Conservation (phyloP, 1,140 invertebrate species). For the Penaeus indicus region DNA sequence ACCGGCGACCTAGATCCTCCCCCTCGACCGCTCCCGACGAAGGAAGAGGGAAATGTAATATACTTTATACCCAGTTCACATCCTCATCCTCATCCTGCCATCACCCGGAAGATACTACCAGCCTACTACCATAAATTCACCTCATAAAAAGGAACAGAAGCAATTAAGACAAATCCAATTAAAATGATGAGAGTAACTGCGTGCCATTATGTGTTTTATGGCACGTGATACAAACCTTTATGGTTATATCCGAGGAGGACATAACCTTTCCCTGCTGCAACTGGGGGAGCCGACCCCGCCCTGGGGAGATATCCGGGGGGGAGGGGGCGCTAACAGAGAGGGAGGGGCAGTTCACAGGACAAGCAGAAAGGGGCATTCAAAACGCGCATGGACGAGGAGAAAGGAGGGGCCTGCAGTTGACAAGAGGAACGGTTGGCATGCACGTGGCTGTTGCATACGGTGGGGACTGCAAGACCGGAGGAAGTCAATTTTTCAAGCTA, state of each 20-base stretch:
- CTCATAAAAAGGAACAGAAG: constrained; percentile 62
- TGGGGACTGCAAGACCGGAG: too few relatives aligned
- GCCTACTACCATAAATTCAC: constrained; percentile 58
- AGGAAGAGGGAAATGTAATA: too few relatives aligned
- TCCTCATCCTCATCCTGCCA: constrained; percentile 9
- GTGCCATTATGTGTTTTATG: constrained; percentile 57
- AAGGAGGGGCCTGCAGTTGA: too few relatives aligned
- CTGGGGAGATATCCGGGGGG: not conserved
- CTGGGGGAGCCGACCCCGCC: too few relatives aligned
- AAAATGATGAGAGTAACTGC: constrained; percentile 59
- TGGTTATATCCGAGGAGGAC: constrained; percentile 33
- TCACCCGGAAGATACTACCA: constrained; percentile 13
- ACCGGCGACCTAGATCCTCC: not conserved
- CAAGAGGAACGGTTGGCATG: too few relatives aligned
- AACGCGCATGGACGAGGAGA: too few relatives aligned
- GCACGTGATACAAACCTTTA: constrained; percentile 57
- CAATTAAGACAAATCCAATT: constrained; percentile 65
- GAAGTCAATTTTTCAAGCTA: too few relatives aligned
- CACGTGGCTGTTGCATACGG: too few relatives aligned
- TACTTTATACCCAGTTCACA: not conserved
- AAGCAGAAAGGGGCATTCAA: not conserved
- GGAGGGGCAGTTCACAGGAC: not conserved
- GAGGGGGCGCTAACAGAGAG: not conserved
- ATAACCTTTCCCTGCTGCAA: not conserved
- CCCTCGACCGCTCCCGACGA: not conserved